Percentiles rank a stretch among this genome's conserved stretches.
Conservation (phyloP, 2,113 vertebrate species). For the Phocoena sinus region DNA sequence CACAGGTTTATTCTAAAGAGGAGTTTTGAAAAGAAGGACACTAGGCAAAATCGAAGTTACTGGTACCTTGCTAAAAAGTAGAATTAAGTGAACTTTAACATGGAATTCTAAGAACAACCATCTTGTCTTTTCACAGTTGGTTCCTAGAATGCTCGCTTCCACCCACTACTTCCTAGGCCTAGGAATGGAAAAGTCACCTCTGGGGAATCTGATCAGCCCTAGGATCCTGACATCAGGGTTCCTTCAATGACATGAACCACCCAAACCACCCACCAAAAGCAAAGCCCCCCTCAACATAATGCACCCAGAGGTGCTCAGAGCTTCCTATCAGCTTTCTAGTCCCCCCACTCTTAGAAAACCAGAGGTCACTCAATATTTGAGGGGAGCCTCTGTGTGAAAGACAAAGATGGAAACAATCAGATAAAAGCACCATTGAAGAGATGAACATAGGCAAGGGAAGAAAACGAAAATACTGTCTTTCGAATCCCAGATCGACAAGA, state of each 20-base stretch:
- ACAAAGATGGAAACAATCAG: background rate
- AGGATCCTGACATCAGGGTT: background rate
- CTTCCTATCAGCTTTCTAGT: background rate
- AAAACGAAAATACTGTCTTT: background rate
- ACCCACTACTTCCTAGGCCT: background rate
- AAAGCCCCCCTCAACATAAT: background rate
- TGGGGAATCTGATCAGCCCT: background rate
- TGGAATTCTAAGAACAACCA: background rate
- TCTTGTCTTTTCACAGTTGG: background rate
- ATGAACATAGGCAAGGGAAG: background rate
- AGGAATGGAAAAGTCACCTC: background rate
- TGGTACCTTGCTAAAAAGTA: background rate
- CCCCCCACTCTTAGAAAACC: background rate
- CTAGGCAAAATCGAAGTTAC: background rate
- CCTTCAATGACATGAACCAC: background rate
- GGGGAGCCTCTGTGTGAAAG: background rate
- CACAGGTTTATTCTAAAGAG: background rate
- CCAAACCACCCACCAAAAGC: background rate
- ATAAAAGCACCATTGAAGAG: background rate
- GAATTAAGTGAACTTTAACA: background rate
- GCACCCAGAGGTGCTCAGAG: background rate
- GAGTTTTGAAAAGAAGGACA: background rate
- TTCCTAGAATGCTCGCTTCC: background rate
- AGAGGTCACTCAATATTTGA: background rate
- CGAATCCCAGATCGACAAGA: background rate